A percentile compares a stretch with the other conserved stretches of the same genome.
Conservation (phyloP, 2,113 vertebrate genomes). For the Prionailurus viverrinus region DNA sequence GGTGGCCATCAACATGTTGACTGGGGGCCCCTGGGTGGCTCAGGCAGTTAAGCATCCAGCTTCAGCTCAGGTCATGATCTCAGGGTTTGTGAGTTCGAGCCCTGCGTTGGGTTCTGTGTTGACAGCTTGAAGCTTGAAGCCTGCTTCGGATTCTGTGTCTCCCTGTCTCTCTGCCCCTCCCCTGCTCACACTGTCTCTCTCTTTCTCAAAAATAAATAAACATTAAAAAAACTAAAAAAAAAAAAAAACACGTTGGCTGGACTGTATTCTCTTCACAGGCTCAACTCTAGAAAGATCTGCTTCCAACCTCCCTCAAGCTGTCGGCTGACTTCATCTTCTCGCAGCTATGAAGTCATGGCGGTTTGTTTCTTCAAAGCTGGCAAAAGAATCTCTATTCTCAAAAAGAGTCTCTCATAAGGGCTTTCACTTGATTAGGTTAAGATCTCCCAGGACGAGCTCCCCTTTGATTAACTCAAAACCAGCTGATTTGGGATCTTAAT, state of each 20-base stretch:
- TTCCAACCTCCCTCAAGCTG: neutral
- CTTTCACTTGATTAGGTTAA: neutral
- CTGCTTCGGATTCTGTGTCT: too few relatives aligned
- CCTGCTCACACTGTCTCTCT: too few relatives aligned
- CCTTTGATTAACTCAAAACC: neutral
- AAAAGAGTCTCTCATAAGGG: too few relatives aligned
- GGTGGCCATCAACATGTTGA: neutral
- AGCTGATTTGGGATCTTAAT: neutral
- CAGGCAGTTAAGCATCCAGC: too few relatives aligned
- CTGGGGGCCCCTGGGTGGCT: neutral
- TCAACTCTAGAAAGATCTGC: neutral
- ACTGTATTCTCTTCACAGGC: neutral
- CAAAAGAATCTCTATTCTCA: neutral
- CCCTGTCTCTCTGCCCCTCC: too few relatives aligned
- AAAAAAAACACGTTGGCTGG: neutral
- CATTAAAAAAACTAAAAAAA: too few relatives aligned
- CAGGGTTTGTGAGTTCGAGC: too few relatives aligned
- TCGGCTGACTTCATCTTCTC: too few relatives aligned
- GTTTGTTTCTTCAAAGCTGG: neutral
- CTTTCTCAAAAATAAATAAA: too few relatives aligned
- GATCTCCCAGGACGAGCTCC: neutral
- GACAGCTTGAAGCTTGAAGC: too few relatives aligned
- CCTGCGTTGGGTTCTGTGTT: fast-evolving
- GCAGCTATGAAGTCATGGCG: neutral
- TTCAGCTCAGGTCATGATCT: too few relatives aligned